Conservation (phyloP, 1,140 invertebrate genomes). For the Drosophila quadrilineata region DNA sequence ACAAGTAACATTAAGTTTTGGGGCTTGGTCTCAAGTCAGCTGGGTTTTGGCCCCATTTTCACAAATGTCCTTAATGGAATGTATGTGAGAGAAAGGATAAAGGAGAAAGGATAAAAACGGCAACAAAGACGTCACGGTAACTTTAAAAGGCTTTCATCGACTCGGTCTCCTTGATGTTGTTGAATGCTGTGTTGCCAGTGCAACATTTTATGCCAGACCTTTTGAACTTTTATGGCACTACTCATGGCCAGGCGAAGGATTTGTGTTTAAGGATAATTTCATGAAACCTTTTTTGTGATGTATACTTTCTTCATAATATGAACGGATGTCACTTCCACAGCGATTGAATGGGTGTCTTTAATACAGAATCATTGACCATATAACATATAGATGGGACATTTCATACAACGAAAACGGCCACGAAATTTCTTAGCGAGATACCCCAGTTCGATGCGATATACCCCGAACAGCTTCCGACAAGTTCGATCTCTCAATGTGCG, state of each 20-base stretch:
- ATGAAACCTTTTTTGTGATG: slow-evolving; percentile 15
- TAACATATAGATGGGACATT: too few relatives aligned
- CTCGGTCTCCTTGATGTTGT: background rate
- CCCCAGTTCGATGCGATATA: too few relatives aligned
- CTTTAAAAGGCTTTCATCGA: slow-evolving; percentile 29
- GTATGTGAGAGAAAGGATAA: slow-evolving; percentile 15
- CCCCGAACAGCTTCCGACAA: too few relatives aligned
- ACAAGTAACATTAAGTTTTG: slow-evolving; percentile 46
- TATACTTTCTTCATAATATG: background rate
- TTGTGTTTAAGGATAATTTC: slow-evolving; percentile 18
- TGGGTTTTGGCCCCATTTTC: background rate
- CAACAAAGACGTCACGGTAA: background rate
- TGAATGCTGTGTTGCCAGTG: slow-evolving; percentile 40
- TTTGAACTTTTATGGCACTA: slow-evolving; percentile 26
- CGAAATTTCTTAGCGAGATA: too few relatives aligned
- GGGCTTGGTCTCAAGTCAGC: background rate
- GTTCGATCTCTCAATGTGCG: too few relatives aligned
- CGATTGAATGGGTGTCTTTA: too few relatives aligned
- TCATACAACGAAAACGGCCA: too few relatives aligned
- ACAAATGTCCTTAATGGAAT: slow-evolving; percentile 28
- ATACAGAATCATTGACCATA: too few relatives aligned
- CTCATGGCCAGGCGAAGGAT: slow-evolving; percentile 19
- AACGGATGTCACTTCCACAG: background rate
- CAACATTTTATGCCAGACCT: slow-evolving; percentile 40
- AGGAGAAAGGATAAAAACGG: slow-evolving; percentile 2